Conservation (phyloP, 2,888 invertebrate species). For the Drosophila emarginata region DNA sequence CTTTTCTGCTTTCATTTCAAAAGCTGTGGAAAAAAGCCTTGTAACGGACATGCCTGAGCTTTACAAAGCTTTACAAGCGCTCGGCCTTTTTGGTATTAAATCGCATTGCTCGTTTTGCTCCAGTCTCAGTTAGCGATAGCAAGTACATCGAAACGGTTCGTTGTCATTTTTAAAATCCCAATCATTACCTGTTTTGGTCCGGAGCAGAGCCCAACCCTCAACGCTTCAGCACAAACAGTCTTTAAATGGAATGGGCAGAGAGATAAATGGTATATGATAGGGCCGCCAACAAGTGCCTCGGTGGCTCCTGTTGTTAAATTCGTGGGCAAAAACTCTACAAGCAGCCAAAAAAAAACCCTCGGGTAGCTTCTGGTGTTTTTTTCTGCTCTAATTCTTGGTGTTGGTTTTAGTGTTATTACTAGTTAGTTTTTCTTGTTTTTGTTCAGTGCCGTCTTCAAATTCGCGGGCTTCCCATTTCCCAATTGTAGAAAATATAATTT, state of each 20-base stretch:
- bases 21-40: not conserved
- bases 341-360: conserved; percentile 18
- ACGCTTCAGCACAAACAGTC: not conserved
- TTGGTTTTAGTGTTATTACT: conserved; percentile 20
- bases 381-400: conserved; percentile 25
- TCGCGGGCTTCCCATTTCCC: not conserved
- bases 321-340: conserved; percentile 37
- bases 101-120: conserved; percentile 4
- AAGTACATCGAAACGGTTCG: conserved; percentile 52
- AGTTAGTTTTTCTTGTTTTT: conserved; percentile 39
- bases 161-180: conserved; percentile 31
- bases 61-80: conserved; percentile 8
- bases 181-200: not conserved
- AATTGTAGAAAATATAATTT: not conserved
- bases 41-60: not conserved
- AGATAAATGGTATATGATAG: not conserved
- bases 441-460: conserved; percentile 26
- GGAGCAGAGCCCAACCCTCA: not conserved
- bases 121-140: conserved; percentile 51
- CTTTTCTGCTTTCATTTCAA: not conserved
- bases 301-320: conserved; percentile 13
- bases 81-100: conserved; percentile 23
- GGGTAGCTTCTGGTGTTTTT: conserved; percentile 38
- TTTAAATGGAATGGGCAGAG: not conserved
- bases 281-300: conserved; percentile 10